A percentile compares a stretch with the other conserved stretches of the same genome.
Conservation (phyloP, 2,797 vertebrate genomes). For the Kryptopterus vitreolus region DNA sequence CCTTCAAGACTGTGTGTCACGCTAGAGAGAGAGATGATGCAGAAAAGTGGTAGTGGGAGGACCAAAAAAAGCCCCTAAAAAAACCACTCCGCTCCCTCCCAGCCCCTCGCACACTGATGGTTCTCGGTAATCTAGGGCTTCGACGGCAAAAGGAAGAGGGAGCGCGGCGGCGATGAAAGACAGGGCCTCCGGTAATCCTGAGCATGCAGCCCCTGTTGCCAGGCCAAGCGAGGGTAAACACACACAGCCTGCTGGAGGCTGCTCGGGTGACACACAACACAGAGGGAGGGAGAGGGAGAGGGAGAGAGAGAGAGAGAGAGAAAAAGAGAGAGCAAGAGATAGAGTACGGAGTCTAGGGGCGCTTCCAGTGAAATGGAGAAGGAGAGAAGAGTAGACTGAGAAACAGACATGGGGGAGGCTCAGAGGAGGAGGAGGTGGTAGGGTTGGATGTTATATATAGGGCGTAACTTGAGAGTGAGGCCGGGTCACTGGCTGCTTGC, state of each 20-base stretch:
- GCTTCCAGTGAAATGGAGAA: slow-evolving; percentile 78
- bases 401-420: slow-evolving; percentile 69
- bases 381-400: slow-evolving; percentile 74
- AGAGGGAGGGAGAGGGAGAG: slow-evolving; percentile 58
- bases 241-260: slow-evolving; percentile 66
- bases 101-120: slow-evolving; percentile 49
- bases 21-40: slow-evolving; percentile 6
- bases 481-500: slow-evolving; percentile 79
- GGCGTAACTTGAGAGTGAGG: slow-evolving; percentile 93
- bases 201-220: slow-evolving; percentile 69
- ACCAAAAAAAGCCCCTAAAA: slow-evolving; percentile 55
- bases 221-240: slow-evolving; percentile 67
- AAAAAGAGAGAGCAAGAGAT: slow-evolving; percentile 60
- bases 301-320: slow-evolving; percentile 19
- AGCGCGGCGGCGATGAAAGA: slow-evolving; percentile 59
- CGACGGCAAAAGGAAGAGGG: slow-evolving; percentile 51
- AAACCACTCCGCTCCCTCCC: slow-evolving; percentile 66
- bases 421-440: slow-evolving; percentile 76
- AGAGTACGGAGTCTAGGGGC: slow-evolving; percentile 69
- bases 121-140: slow-evolving; percentile 49
- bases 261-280: slow-evolving; percentile 74
- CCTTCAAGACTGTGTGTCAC: slow-evolving; percentile 7
- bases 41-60: slow-evolving; percentile 29
- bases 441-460: slow-evolving; percentile 88
- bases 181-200: slow-evolving; percentile 74